phyloP scores from a whole-genome alignment of 64 coral and sea anemone species.

The Dendrophyllia cribrosa region DNA sequence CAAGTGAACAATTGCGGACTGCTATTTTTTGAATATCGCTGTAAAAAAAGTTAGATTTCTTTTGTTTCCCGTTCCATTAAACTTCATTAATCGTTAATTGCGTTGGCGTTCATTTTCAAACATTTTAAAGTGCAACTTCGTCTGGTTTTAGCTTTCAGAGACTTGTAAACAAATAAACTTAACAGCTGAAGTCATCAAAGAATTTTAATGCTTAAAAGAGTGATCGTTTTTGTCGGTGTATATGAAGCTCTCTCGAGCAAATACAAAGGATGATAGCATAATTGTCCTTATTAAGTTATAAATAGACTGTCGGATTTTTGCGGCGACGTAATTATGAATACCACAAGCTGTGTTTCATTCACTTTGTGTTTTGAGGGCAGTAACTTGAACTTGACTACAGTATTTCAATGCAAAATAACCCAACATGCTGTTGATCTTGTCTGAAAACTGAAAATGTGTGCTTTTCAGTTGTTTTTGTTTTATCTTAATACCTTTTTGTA shows the following conservation, averaged over 20 bases:
- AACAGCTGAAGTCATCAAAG: background rate
- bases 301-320: background rate
- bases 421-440: background rate
- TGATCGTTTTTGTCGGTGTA: background rate
- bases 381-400: background rate
- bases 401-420: background rate
- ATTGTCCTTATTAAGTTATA: slow-evolving; percentile 13
- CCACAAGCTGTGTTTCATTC: background rate
- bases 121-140: too few species aligned
- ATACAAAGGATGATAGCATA: background rate
- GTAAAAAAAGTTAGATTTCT: background rate
- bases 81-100: background rate
- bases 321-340: background rate
- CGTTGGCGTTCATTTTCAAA: background rate
- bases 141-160: background rate
- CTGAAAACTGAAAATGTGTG: background rate
- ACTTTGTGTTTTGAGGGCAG: background rate
- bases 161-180: background rate
- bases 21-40: too few species aligned
- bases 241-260: background rate
- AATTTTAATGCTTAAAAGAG: background rate
- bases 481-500: too few species aligned
- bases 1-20: too few species aligned
- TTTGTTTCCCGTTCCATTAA: background rate
- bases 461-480: background rate